Evolutionary conservation across 2,888 invertebrate genomes (phyloP).

Genomic region (Buathra laborator): DNA sequence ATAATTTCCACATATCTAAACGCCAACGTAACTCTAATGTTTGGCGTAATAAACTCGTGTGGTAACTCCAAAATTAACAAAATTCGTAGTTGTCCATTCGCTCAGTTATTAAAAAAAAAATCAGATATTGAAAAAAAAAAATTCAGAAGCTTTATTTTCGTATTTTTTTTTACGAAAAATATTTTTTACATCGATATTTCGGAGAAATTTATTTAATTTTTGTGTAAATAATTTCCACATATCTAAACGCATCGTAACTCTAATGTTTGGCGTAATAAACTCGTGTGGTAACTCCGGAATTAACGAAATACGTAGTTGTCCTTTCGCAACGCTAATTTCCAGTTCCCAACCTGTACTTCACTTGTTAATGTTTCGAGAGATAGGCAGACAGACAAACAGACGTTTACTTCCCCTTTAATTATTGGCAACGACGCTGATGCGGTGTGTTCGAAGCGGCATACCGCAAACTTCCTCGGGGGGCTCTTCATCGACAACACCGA

Average conservation of each 20-base stretch:
- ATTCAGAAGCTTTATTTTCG: too few species aligned
- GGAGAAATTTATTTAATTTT: too few species aligned
- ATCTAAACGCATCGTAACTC: too few species aligned
- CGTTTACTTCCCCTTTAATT: constrained; percentile 9
- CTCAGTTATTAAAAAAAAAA: too few species aligned
- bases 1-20: too few species aligned
- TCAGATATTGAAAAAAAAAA: too few species aligned
- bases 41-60: neutral
- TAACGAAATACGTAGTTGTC: neutral
- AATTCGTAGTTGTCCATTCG: neutral
- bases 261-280: neutral
- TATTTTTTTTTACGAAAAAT: too few species aligned
- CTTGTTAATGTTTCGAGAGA: neutral
- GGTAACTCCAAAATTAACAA: neutral
- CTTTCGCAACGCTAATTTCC: neutral
- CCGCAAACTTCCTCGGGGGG: neutral
- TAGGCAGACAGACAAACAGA: neutral
- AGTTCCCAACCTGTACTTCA: neutral
- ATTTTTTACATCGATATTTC: too few species aligned
- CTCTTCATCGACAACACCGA: constrained; percentile 32
- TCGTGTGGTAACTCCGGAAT: neutral
- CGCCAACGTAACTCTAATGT: too few species aligned
- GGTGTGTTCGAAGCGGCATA: neutral
- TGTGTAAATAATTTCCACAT: too few species aligned
- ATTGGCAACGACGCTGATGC: neutral